Base-by-base conservation (phyloP, 2,113 vertebrate species). In the Brachyhypopomus occidentalis region DNA sequence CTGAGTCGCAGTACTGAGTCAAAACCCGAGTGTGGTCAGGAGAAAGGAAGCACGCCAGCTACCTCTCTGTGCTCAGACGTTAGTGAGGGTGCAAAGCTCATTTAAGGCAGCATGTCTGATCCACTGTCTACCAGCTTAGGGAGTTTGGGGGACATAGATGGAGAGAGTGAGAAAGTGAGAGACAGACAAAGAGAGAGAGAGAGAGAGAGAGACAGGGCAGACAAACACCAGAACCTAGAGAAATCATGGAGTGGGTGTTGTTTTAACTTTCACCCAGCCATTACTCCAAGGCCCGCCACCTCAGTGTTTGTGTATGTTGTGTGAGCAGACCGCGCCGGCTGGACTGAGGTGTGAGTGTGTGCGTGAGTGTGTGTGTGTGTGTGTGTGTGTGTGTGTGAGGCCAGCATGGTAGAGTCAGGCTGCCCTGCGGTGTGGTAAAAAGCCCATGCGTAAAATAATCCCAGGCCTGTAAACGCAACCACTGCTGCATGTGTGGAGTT, bases 371-470 rank as follows among this genome's bases (percentile, higher is more conserved):
- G 60, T 23, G 75, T 74, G 64, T 66, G 58, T 64, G 20, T 22
- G 3, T 38, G 72, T 67, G 72, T 23, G 36, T 38, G 16, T 38
- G n/a, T 64, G 58, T 55, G 72, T 75, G 41, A 69, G 36, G 27
- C 22, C 69, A 60, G 77, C 77, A 59, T 75, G 71, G 48, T 78
- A 85, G 87, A 81, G 82, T 85, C 80, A 82, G 90, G 90, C 86
- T 83, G 76, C 82, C 81, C 84, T 88, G 88, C 27, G 88, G 89
- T 90, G 87, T 71, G 67, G 73, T 86, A 71, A 84, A 89, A 88
- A 84, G 82, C 36, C 87, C 77, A 86, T 76, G 88, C 87, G 80
- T 90, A 89, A 91, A 91, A 91, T 84, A 84, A 90, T 89, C 79
- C 86, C 89, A 79, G 87, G 59, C 86, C 85, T 87, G 84, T 90